Conservation (phyloP, 1,140 invertebrate genomes). For the Lordiphosa stackelbergi region DNA sequence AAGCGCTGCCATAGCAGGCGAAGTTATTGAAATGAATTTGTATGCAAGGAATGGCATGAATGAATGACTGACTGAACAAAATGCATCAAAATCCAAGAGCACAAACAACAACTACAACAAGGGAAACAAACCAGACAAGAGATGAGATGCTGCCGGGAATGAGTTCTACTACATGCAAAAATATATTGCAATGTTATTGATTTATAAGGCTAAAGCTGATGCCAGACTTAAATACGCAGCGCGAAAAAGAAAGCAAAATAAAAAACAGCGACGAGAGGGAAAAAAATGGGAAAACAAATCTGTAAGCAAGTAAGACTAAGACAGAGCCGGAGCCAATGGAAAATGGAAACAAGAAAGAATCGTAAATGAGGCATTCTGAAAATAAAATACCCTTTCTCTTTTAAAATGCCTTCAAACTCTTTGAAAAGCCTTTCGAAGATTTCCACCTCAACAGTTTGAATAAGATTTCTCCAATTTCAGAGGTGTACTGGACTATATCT, state of each 20-base stretch:
- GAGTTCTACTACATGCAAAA: conserved; percentile 35
- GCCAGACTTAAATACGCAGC: conserved; percentile 47
- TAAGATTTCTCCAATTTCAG: too few species aligned
- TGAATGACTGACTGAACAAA: conserved; percentile 38
- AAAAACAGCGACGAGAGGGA: conserved; percentile 2
- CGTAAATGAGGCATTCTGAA: conserved; percentile 27
- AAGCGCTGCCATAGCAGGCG: conserved; percentile 39
- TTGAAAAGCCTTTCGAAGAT: too few species aligned
- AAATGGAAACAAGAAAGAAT: conserved; percentile 40
- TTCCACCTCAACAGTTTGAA: too few species aligned
- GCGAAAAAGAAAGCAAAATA: conserved; percentile 13
- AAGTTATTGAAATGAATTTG: conserved; percentile 71
- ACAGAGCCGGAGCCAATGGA: conserved; percentile 38
- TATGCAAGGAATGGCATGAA: conserved; percentile 27
- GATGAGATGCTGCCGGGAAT: conserved; percentile 7
- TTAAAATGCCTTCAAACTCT: too few species aligned
- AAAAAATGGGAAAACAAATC: conserved; percentile 31
- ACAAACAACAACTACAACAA: conserved; percentile 38
- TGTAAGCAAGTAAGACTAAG: conserved; percentile 46
- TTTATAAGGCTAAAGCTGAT: conserved; percentile 57
- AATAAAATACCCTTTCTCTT: conserved; percentile 32
- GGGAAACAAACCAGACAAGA: conserved; percentile 9
- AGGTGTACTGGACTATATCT: too few species aligned
- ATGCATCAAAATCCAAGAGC: conserved; percentile 55
- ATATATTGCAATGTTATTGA: conserved; percentile 68